Evolutionary conservation across 1,140 invertebrate species (phyloP).

Genomic region (Manduca sexta): DNA sequence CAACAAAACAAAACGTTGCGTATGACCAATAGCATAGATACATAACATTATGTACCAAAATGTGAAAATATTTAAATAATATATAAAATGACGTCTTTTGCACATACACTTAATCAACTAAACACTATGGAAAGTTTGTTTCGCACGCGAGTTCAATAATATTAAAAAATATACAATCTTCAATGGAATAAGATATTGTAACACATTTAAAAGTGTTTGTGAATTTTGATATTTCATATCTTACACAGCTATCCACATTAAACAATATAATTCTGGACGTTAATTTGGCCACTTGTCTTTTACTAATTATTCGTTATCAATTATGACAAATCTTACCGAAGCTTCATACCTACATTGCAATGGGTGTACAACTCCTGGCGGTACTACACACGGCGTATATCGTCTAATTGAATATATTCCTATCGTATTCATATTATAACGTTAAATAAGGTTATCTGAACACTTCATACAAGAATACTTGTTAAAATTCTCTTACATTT

Average conservation of each 20-base stretch:
- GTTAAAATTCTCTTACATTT: neutral
- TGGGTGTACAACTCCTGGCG: slow-evolving; percentile 1
- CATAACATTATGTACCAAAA: neutral
- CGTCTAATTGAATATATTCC: too few species aligned
- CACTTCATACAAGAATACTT: slow-evolving; percentile 5
- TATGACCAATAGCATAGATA: neutral
- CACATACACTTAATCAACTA: too few species aligned
- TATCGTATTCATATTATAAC: neutral
- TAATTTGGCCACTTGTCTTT: slow-evolving; percentile 67
- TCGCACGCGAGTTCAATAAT: too few species aligned
- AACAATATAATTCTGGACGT: slow-evolving; percentile 46
- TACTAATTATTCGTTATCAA: slow-evolving; percentile 31
- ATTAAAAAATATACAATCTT: neutral
- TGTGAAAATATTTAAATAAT: neutral
- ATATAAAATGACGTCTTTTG: too few species aligned
- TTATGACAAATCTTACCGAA: slow-evolving; percentile 14
- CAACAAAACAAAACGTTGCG: neutral
- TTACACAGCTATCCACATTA: neutral
- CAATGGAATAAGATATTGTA: neutral
- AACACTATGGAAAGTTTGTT: too few species aligned
- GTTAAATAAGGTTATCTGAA: neutral
- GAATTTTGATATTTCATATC: neutral
- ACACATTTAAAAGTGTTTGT: neutral
- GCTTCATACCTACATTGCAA: too few species aligned
- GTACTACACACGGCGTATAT: too few species aligned